A percentile compares a stretch with the other conserved stretches of the same genome.
These are phyloP conservation scores for Halcyon smyrnensis DNA, from an alignment of 2,797 vertebrate species.

Conservation along the genomic window DNA sequence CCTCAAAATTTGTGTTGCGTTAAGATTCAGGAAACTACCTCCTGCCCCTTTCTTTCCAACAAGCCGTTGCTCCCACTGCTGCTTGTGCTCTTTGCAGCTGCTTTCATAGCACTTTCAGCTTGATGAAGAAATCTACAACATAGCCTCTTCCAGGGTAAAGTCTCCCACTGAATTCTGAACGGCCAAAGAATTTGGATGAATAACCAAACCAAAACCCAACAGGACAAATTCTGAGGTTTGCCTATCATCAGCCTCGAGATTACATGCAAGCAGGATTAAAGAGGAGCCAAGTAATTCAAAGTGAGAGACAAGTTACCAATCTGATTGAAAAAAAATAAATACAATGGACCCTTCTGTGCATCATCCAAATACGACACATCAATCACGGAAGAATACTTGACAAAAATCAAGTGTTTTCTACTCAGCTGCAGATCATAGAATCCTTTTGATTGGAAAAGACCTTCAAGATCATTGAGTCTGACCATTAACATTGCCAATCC, in stretches of 20 bases:
- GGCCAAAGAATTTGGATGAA: background rate
- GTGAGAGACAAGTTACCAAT: background rate
- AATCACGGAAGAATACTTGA: background rate
- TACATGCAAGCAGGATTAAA: background rate
- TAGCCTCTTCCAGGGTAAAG: background rate
- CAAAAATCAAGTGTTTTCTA: background rate
- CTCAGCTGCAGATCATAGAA: background rate
- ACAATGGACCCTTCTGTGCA: accelerated
- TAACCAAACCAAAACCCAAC: background rate
- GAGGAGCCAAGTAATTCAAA: background rate
- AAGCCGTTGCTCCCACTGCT: background rate
- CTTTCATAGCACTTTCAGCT: background rate
- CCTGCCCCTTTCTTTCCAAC: background rate
- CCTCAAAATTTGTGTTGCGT: background rate
- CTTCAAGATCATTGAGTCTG: no score
- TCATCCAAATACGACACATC: background rate
- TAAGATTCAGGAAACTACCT: background rate
- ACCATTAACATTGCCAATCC: no score
- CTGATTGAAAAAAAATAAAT: background rate
- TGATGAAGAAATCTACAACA: background rate
- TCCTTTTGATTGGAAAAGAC: no score
- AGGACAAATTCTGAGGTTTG: background rate
- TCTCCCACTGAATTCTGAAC: background rate
- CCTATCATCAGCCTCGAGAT: background rate
- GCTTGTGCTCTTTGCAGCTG: background rate